Evolutionary conservation across 2,888 invertebrate species (phyloP).

Genomic region (Augiades crinisus): DNA sequence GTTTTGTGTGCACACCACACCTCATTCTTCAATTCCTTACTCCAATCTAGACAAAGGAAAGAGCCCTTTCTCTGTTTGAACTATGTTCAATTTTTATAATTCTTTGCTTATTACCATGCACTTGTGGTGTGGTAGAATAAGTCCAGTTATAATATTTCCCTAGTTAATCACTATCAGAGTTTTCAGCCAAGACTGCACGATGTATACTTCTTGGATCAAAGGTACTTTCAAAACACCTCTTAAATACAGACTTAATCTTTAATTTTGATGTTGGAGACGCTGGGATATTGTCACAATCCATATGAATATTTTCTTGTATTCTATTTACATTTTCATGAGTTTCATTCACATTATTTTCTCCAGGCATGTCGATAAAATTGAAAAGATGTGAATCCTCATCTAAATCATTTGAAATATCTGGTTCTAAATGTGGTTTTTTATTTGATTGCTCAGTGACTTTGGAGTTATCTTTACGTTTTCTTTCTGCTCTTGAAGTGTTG

Average conservation of each 20-base stretch:
- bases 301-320: constrained; percentile 33
- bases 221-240: constrained; percentile 88
- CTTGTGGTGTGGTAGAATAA: no score
- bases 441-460: constrained; percentile 41
- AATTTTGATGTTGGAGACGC: constrained; percentile 82
- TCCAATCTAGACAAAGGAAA: no score
- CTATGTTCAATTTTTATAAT: no score
- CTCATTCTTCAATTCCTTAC: no score
- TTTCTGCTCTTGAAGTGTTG: constrained; percentile 55
- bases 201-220: constrained; percentile 83
- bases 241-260: constrained; percentile 84
- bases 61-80: no score
- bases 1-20: no score
- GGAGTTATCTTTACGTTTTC: constrained; percentile 52
- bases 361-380: constrained; percentile 70
- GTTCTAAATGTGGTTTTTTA: constrained; percentile 65
- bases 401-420: constrained; percentile 60
- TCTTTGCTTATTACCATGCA: no score
- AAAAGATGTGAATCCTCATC: constrained; percentile 76
- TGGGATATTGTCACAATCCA: constrained; percentile 77
- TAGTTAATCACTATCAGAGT: constrained; percentile 84
- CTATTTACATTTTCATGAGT: constrained; percentile 30
- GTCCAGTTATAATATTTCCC: no score
- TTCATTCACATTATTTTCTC: constrained; percentile 37
- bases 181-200: constrained; percentile 84